These are phyloP conservation scores for Lethenteron reissneri DNA, from an alignment of 2,113 vertebrate species.

Conservation along the genomic window DNA sequence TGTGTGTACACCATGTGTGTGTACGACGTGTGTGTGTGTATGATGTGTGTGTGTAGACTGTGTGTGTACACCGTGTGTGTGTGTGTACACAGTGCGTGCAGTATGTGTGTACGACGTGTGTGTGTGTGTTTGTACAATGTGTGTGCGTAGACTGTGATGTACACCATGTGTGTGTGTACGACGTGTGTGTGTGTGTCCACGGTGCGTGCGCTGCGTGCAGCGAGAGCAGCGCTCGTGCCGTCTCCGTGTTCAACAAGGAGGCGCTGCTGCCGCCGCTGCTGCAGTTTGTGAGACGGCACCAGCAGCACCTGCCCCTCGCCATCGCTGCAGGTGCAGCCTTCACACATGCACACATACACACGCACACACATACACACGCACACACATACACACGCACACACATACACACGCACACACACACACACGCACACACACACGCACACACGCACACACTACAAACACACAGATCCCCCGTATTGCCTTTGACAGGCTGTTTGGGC, in stretches of 20 bases:
- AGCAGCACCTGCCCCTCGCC: slow-evolving; percentile 48
- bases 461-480: neutral
- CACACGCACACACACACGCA: neutral
- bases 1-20: no score
- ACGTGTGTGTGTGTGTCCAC: no score
- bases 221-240: slow-evolving; percentile 59
- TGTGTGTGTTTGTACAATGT: no score
- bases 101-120: no score
- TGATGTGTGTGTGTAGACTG: no score
- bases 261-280: slow-evolving; percentile 52
- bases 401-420: neutral
- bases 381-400: neutral
- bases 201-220: slow-evolving; percentile 19
- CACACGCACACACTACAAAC: neutral
- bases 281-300: slow-evolving; percentile 47
- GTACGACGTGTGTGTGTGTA: no score
- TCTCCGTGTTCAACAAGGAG: slow-evolving; percentile 62
- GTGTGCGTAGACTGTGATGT: no score
- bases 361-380: neutral
- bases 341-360: neutral
- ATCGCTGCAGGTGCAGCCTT: slow-evolving; percentile 44
- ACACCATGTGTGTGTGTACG: neutral
- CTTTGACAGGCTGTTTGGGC: no score
- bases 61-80: no score
- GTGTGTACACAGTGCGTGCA: no score